These are phyloP conservation scores for Acyrthosiphon pisum DNA, from an alignment of 1,140 invertebrate genomes.

Conservation along the genomic window DNA sequence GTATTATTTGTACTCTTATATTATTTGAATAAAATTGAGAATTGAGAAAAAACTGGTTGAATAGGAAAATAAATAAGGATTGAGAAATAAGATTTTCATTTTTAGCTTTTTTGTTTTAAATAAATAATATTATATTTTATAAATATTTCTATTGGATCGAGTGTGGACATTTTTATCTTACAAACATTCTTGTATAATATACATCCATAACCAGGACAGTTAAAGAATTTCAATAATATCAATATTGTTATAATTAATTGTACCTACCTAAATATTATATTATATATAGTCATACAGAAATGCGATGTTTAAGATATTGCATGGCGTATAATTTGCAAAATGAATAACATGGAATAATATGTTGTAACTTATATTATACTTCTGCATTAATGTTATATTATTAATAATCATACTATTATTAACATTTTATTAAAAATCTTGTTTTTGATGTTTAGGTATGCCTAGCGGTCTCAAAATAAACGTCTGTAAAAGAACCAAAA, in stretches of 20 bases:
- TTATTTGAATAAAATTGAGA: not conserved
- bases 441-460: not conserved
- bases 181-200: not conserved
- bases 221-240: not conserved
- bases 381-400: not conserved
- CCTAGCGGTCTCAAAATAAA: slow-evolving; percentile 40
- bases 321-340: not conserved
- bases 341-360: not conserved
- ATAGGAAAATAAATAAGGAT: too few species aligned
- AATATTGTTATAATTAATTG: not conserved
- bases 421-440: not conserved
- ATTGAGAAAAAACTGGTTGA: not conserved
- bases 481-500: slow-evolving; percentile 27
- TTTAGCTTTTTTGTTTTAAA: not conserved
- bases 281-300: too few species aligned
- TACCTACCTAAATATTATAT: not conserved
- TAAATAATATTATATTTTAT: not conserved
- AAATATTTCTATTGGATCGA: not conserved
- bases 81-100: not conserved
- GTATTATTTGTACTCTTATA: not conserved
- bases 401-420: not conserved
- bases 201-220: not conserved
- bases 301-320: not conserved
- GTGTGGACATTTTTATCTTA: not conserved
- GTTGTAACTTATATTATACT: not conserved